These are phyloP conservation scores for Drosophila miranda DNA, from an alignment of 1,140 invertebrate species.

Conservation along the genomic window DNA sequence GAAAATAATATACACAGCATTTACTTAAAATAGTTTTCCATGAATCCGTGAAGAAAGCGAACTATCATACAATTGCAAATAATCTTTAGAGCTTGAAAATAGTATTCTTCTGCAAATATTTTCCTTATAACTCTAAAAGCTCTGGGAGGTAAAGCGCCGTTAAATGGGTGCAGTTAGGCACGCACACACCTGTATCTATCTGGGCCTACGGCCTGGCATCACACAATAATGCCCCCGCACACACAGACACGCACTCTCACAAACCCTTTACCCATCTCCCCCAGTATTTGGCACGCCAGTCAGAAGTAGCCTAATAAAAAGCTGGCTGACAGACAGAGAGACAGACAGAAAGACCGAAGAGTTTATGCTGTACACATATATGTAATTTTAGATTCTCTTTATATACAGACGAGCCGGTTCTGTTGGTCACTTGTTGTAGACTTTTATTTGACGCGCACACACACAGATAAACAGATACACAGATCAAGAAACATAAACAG, in stretches of 20 bases:
- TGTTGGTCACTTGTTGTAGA: slow-evolving; percentile 52
- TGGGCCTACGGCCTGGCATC: slow-evolving; percentile 9
- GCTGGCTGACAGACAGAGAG: slow-evolving; percentile 46
- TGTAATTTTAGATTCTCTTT: slow-evolving; percentile 25
- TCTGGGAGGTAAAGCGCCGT: slow-evolving; percentile 55
- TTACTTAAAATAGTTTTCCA: too few species aligned
- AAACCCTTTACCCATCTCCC: slow-evolving; percentile 41
- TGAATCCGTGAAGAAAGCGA: too few species aligned
- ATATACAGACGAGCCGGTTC: slow-evolving; percentile 55
- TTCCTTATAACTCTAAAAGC: too few species aligned
- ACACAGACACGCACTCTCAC: too few species aligned
- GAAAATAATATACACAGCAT: too few species aligned
- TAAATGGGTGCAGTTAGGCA: slow-evolving; percentile 70
- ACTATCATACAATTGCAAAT: too few species aligned
- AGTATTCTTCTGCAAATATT: too few species aligned
- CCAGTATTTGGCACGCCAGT: slow-evolving; percentile 55
- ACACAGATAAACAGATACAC: slow-evolving; percentile 12
- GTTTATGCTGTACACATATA: slow-evolving; percentile 7
- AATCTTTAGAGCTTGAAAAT: background rate
- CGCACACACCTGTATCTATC: slow-evolving; percentile 6
- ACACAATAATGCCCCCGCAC: slow-evolving; percentile 54
- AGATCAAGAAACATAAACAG: slow-evolving; percentile 11
- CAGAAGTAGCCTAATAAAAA: slow-evolving; percentile 76
- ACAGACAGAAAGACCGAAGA: slow-evolving; percentile 7
- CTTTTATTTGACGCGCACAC: slow-evolving; percentile 9